Conservation (phyloP, 2,888 invertebrate species). For the Sericinus montela region DNA sequence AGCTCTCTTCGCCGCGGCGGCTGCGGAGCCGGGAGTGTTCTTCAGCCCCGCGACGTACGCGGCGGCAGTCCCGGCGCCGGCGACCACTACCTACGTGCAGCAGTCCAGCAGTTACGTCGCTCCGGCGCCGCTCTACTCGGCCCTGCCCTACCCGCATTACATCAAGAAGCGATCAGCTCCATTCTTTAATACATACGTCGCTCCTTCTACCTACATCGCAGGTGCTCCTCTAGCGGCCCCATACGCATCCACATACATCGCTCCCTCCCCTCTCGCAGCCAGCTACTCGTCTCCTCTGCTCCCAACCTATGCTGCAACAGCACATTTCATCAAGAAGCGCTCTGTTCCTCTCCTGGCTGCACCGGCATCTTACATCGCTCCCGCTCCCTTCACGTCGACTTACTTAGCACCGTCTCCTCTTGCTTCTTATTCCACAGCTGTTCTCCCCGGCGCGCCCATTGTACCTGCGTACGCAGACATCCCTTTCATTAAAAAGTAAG, state of each 20-base stretch:
- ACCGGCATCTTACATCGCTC: not conserved
- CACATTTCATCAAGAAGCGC: conserved; percentile 18
- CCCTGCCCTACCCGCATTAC: conserved; percentile 29
- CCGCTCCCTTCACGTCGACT: conserved; percentile 9
- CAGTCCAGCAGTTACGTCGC: conserved; percentile 29
- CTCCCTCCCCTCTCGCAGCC: not conserved
- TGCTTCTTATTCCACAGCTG: conserved; percentile 9
- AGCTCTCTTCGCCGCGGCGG: conserved; percentile 66
- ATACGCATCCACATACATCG: conserved; percentile 1
- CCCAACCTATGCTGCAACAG: conserved; percentile 7
- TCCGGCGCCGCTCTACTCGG: conserved; percentile 28
- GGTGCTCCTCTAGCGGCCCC: conserved; percentile 16
- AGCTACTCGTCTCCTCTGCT: conserved; percentile 13
- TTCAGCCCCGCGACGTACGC: conserved; percentile 5
- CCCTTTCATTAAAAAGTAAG: no score
- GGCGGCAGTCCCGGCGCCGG: conserved; percentile 7
- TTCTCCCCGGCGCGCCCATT: not conserved
- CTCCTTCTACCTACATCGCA: conserved; percentile 29
- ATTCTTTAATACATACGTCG: conserved; percentile 5
- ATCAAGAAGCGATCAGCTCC: conserved; percentile 49
- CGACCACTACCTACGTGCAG: conserved; percentile 22
- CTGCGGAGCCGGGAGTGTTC: conserved; percentile 43
- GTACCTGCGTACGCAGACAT: not conserved
- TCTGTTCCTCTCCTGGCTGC: not conserved
- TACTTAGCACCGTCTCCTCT: conserved; percentile 25